Conservation (phyloP, 2,888 invertebrate species). For the Tachina grossa region DNA sequence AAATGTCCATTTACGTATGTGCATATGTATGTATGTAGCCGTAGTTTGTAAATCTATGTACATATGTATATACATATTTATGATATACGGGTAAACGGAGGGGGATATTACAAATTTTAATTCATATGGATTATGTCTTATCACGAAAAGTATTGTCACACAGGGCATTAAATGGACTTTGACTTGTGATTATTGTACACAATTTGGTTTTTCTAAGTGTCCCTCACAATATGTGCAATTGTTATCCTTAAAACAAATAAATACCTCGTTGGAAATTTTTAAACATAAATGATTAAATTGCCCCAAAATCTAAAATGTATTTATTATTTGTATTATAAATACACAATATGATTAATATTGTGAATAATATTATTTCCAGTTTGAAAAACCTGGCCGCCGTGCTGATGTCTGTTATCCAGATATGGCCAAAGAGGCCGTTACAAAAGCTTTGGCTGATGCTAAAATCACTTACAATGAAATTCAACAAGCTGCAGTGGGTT, state of each 20-base stretch:
- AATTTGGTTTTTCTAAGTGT: background rate
- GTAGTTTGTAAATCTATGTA: too few species aligned
- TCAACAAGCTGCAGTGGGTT: slow-evolving; percentile 95
- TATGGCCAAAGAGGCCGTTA: slow-evolving; percentile 96
- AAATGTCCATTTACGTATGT: too few species aligned
- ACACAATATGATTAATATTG: background rate
- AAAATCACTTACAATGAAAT: slow-evolving; percentile 89
- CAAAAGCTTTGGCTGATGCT: slow-evolving; percentile 93
- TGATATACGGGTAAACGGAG: background rate
- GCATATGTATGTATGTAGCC: background rate
- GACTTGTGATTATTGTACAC: background rate
- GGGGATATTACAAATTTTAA: background rate
- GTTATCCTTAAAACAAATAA: background rate
- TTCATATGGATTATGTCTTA: slow-evolving; percentile 28
- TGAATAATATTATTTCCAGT: slow-evolving; percentile 83
- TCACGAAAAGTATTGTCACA: background rate
- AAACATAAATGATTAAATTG: too few species aligned
- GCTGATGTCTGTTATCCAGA: slow-evolving; percentile 96
- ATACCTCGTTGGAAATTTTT: too few species aligned
- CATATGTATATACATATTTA: background rate
- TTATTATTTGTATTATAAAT: background rate
- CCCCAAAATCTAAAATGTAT: too few species aligned
- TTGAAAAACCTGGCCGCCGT: slow-evolving; percentile 94
- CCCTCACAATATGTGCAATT: background rate
- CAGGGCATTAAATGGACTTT: slow-evolving; percentile 27